Conservation (phyloP, 2,797 vertebrate species). For the Anniella stebbinsi region DNA sequence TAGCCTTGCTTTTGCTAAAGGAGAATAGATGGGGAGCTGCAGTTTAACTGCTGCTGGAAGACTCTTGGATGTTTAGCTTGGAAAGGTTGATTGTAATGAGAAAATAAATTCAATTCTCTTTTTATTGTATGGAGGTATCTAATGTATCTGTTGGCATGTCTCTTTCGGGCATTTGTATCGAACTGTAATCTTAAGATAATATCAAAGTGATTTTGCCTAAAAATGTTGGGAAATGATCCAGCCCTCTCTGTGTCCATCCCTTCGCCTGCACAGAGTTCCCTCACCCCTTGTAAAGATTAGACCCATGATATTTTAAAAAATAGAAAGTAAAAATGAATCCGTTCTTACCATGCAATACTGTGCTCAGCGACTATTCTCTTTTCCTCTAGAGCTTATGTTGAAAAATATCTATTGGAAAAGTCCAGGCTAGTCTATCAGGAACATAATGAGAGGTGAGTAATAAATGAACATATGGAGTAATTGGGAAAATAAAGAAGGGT, state of each 20-base stretch:
- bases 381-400: constrained; percentile 91
- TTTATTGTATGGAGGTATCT: not conserved
- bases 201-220: not conserved
- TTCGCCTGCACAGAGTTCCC: not conserved
- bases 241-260: not conserved
- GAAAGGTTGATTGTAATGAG: not conserved
- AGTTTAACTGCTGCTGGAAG: not conserved
- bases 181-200: not conserved
- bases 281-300: not conserved
- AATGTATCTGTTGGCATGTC: not conserved
- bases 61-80: not conserved
- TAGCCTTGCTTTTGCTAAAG: not conserved
- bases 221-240: not conserved
- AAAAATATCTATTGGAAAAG: constrained; percentile 98
- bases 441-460: constrained; percentile 93
- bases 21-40: no score
- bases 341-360: not conserved
- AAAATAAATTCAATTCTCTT: not conserved
- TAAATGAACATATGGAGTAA: not conserved
- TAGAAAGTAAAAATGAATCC: not conserved
- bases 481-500: not conserved
- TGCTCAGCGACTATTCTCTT: constrained; percentile 24
- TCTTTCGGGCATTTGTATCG: not conserved
- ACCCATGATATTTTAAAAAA: not conserved
- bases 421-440: constrained; percentile 98